These are phyloP conservation scores for Rhea pennata DNA, from an alignment of 2,113 vertebrate genomes.

Conservation along the genomic window DNA sequence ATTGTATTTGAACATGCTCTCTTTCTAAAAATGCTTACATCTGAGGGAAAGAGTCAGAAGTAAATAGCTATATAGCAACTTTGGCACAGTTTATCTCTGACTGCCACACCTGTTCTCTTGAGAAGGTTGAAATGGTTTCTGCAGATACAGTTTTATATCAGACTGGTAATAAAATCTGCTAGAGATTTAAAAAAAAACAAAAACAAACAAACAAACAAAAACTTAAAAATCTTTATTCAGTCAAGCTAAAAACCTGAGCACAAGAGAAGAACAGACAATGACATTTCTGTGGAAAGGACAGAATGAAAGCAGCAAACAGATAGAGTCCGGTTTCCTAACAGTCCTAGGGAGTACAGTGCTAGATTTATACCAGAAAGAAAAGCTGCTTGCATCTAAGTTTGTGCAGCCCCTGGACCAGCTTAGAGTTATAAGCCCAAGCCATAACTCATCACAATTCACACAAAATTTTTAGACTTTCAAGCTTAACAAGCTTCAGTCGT, in stretches of 20 bases:
- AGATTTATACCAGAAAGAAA: background rate
- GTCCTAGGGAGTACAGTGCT: background rate
- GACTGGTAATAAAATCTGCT: constrained; percentile 7
- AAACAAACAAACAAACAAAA: background rate
- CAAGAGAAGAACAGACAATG: background rate
- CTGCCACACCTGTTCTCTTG: background rate
- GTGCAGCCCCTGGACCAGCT: background rate
- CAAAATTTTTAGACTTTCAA: background rate
- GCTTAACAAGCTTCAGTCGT: background rate
- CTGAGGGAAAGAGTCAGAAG: background rate
- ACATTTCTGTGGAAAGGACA: background rate
- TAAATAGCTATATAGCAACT: constrained; percentile 6
- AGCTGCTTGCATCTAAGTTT: background rate
- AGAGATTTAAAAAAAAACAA: background rate
- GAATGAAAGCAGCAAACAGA: background rate
- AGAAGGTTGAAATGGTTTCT: constrained; percentile 32
- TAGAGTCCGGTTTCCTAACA: background rate
- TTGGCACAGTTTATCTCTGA: background rate
- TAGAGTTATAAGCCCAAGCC: background rate
- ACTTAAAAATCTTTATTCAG: background rate
- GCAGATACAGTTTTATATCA: constrained; percentile 25
- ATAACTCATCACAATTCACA: background rate
- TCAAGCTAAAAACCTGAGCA: background rate
- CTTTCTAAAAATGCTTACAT: background rate
- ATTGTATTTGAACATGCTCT: background rate